These are phyloP conservation scores for Caenorhabditis drosophilae DNA, from an alignment of 2,888 invertebrate genomes.

Conservation along the genomic window DNA sequence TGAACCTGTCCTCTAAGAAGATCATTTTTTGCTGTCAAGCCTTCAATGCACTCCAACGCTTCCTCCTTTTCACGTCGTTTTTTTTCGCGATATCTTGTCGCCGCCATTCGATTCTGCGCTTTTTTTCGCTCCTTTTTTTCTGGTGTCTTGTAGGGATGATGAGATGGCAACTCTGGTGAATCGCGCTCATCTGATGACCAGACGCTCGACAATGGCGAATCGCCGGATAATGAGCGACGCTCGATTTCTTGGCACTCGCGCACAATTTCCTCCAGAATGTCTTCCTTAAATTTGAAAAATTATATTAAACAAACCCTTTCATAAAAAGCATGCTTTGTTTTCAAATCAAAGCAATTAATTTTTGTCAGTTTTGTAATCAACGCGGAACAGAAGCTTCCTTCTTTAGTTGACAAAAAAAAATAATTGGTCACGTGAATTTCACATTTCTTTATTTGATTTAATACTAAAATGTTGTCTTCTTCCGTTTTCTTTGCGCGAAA, in stretches of 20 bases:
- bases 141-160: constrained; percentile 29
- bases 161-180: constrained; percentile 10
- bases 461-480: too few species aligned
- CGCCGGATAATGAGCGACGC: constrained; percentile 41
- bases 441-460: too few species aligned
- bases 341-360: too few species aligned
- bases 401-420: too few species aligned
- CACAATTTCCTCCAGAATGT: constrained; percentile 64
- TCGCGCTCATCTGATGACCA: constrained; percentile 43
- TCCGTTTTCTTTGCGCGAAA: too few species aligned
- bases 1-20: too few species aligned
- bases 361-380: too few species aligned
- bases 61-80: constrained; percentile 43
- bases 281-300: constrained; percentile 43
- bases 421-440: too few species aligned
- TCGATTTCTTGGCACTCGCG: constrained; percentile 66
- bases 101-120: constrained; percentile 47
- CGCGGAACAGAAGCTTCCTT: too few species aligned
- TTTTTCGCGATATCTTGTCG: constrained; percentile 49
- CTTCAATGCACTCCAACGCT: constrained; percentile 26
- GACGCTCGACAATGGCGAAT: constrained; percentile 20
- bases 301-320: neutral
- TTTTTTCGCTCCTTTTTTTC: constrained; percentile 46
- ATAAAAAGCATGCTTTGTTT: too few species aligned
- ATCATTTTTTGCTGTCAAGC: constrained; percentile 11